Base-by-base conservation (phyloP, 2,888 invertebrate genomes). In the Gymnocheta viridis region DNA sequence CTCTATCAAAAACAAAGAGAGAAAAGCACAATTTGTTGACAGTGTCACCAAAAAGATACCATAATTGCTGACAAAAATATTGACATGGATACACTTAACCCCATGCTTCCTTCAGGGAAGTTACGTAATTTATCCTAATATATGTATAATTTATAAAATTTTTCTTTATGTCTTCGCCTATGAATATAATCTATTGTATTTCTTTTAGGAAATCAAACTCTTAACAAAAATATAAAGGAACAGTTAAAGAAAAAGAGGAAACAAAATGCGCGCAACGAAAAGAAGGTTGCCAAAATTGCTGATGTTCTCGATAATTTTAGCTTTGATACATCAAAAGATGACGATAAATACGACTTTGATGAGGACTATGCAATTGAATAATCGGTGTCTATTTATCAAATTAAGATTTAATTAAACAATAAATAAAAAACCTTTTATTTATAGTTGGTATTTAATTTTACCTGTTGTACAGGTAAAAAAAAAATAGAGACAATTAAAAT, bases 231-330 rank as follows among this genome's bases (percentile, higher is more conserved):
- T 1, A 93, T 93, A 32, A 95, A 95, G 87, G 89, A 90, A 9
- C 69, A 88, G 14, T 89, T 90, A 32, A 94, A 94, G 90, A 93
- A 93, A 82, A 93, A 89, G 86, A 95, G 94, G 87, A 95, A 95
- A 87, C 92, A 93, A 32, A 91, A 90, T 85, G 92, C 92, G 54
- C 92, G 93, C 35, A 93, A 92, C 86, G 95, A 95, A 82, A 95
- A 95, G 90, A 93, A 94, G 86, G 93, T 96, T 0, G 90, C 93
- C 0, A 93, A 94, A 84, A 92, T 96, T 82, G 94, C 95, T 0
- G 93, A 93, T 73, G 94, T 94, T 24, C 90, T 96, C 73, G 95
- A 95, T 89, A 94, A 92, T 87, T 91, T 92, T 82, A 88, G 87
- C 41, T 67, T 91, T 35, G 81, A 82, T 38, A 79, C 87, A 4